phyloP scores from a whole-genome alignment of 2,888 invertebrate genomes.

The Eumerus sabulonum region DNA sequence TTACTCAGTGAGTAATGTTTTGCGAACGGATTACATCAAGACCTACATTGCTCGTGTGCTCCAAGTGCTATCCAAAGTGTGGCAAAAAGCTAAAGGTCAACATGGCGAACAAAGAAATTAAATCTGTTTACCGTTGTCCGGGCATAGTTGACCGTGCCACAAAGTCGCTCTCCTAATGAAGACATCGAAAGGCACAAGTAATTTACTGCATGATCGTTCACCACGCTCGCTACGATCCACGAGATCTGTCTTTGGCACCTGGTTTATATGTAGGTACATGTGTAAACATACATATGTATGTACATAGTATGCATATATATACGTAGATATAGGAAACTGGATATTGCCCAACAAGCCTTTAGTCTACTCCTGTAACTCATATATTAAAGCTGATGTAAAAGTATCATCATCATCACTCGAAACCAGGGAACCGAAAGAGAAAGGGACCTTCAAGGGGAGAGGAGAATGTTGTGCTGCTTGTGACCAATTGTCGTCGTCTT shows the following conservation, averaged over 20 bases:
- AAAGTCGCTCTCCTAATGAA: conserved; percentile 41
- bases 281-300: too few relatives aligned
- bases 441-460: conserved; percentile 15
- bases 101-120: conserved; percentile 10
- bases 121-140: too few relatives aligned
- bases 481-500: conserved; percentile 20
- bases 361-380: background rate
- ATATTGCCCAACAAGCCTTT: conserved; percentile 22
- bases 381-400: conserved; percentile 16
- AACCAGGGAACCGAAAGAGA: conserved; percentile 47
- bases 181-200: conserved; percentile 32
- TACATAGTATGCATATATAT: too few relatives aligned
- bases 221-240: too few relatives aligned
- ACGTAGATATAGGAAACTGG: too few relatives aligned
- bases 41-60: conserved; percentile 40
- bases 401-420: background rate
- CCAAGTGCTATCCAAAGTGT: conserved; percentile 15
- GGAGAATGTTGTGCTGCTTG: background rate
- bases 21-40: conserved; percentile 56
- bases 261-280: too few relatives aligned
- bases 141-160: conserved; percentile 19
- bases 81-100: conserved; percentile 59
- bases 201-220: background rate
- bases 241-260: too few relatives aligned
- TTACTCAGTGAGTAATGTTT: conserved; percentile 39